These are phyloP conservation scores for Montipora sp. DNA, from an alignment of 64 coral and sea anemone species.

Conservation along the genomic window DNA sequence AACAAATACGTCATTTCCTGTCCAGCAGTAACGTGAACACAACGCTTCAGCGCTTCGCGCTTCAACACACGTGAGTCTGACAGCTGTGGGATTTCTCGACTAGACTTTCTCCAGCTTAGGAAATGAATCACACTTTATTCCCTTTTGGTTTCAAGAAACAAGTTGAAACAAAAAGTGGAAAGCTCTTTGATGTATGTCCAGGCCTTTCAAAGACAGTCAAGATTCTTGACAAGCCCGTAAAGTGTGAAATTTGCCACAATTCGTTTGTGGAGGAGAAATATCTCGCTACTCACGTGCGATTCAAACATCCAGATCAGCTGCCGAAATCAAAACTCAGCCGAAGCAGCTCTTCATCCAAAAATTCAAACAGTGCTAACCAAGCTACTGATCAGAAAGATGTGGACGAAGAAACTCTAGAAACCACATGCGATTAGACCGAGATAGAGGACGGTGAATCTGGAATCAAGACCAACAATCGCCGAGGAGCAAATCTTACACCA, in stretches of 20 bases:
- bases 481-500: conserved; percentile 70
- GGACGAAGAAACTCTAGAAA: conserved; percentile 62
- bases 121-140: conserved; percentile 81
- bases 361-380: conserved; percentile 68
- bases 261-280: conserved; percentile 63
- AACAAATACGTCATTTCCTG: conserved; percentile 84
- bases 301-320: conserved; percentile 75
- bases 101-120: conserved; percentile 59
- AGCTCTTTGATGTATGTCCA: conserved; percentile 69
- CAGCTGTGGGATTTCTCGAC: conserved; percentile 73
- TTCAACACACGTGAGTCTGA: conserved; percentile 74
- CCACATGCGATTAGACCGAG: conserved; percentile 70
- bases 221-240: conserved; percentile 62
- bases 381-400: conserved; percentile 68
- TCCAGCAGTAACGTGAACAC: conserved; percentile 68
- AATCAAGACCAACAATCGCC: conserved; percentile 67
- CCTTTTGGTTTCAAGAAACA: conserved; percentile 73
- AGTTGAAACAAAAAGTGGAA: conserved; percentile 72
- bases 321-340: conserved; percentile 64
- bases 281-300: conserved; percentile 68
- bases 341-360: conserved; percentile 59
- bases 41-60: conserved; percentile 41
- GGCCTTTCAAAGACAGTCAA: conserved; percentile 70
- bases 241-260: conserved; percentile 59
- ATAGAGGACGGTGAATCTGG: conserved; percentile 63